phyloP scores from a whole-genome alignment of 1,140 invertebrate genomes.

The Bombus haemorrhoidalis region DNA sequence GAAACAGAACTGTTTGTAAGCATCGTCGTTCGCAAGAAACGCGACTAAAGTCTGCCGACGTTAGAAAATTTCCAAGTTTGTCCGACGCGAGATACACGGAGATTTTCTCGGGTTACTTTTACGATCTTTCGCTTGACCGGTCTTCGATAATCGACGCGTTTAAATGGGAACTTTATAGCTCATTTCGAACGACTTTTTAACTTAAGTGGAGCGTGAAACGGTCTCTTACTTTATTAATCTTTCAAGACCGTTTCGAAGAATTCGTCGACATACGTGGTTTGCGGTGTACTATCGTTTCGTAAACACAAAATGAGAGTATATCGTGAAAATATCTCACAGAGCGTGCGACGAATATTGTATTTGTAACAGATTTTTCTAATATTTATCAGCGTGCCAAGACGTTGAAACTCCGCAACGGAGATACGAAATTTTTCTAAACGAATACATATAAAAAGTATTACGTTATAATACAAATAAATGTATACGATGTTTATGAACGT shows the following conservation, averaged over 20 bases:
- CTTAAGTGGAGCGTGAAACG: constrained; percentile 60
- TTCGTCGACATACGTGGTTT: neutral
- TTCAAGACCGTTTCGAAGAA: neutral
- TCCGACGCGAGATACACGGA: neutral
- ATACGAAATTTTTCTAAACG: too few relatives aligned
- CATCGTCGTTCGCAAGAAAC: too few relatives aligned
- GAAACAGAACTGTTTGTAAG: too few relatives aligned
- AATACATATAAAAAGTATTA: too few relatives aligned
- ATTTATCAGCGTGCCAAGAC: too few relatives aligned
- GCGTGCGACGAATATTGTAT: fast-evolving
- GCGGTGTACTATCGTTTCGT: too few relatives aligned
- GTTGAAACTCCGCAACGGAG: too few relatives aligned
- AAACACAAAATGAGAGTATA: too few relatives aligned
- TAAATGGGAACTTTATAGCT: constrained; percentile 58
- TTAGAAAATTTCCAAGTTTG: neutral
- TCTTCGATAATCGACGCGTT: constrained; percentile 23
- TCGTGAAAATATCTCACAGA: too few relatives aligned
- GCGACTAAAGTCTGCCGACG: neutral
- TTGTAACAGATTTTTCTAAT: too few relatives aligned
- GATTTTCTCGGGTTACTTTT: constrained; percentile 29
- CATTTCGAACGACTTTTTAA: constrained; percentile 58
- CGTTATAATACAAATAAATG: too few relatives aligned
- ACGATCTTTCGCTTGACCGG: constrained; percentile 8
- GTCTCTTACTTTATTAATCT: constrained; percentile 28
- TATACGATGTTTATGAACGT: too few relatives aligned